Percentiles rank a stretch among this genome's conserved stretches.
Evolutionary conservation across 2,113 vertebrate genomes (phyloP).

Genomic region (Caranx melampygus): DNA sequence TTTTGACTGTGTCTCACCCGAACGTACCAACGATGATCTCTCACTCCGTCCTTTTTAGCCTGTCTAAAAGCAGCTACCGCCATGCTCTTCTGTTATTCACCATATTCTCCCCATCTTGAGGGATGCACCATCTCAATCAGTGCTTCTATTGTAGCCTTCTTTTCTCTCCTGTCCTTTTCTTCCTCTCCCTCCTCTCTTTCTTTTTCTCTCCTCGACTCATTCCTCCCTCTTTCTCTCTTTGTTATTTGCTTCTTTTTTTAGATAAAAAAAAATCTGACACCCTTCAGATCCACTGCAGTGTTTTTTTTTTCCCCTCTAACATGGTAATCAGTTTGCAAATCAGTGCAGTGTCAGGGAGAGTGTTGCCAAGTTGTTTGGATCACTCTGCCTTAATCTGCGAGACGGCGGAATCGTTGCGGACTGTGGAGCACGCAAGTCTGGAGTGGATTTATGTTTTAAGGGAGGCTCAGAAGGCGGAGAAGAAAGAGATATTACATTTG

Average conservation of each 20-base stretch:
- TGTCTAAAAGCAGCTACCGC: slow-evolving; percentile 41
- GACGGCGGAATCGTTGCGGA: slow-evolving; percentile 66
- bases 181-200: neutral
- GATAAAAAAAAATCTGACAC: slow-evolving; percentile 34
- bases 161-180: neutral
- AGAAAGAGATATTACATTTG: slow-evolving; percentile 73
- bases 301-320: slow-evolving; percentile 48
- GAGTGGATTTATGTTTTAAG: slow-evolving; percentile 80
- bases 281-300: slow-evolving; percentile 52
- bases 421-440: slow-evolving; percentile 61
- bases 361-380: slow-evolving; percentile 78
- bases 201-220: neutral
- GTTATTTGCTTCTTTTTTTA: slow-evolving; percentile 37
- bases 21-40: neutral
- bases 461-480: slow-evolving; percentile 68
- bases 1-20: slow-evolving; percentile 53
- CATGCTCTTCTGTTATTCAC: slow-evolving; percentile 32
- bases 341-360: slow-evolving; percentile 78
- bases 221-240: slow-evolving; percentile 26
- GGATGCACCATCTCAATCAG: slow-evolving; percentile 58
- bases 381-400: slow-evolving; percentile 80
- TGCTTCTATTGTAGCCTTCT: slow-evolving; percentile 29
- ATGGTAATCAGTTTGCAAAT: slow-evolving; percentile 83
- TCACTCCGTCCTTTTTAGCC: neutral
- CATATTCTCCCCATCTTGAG: slow-evolving; percentile 39